Evolutionary conservation across 2,113 vertebrate genomes (phyloP), one percentile per base, ranked within the genome.

Genomic region (Antennarius striatus): DNA sequence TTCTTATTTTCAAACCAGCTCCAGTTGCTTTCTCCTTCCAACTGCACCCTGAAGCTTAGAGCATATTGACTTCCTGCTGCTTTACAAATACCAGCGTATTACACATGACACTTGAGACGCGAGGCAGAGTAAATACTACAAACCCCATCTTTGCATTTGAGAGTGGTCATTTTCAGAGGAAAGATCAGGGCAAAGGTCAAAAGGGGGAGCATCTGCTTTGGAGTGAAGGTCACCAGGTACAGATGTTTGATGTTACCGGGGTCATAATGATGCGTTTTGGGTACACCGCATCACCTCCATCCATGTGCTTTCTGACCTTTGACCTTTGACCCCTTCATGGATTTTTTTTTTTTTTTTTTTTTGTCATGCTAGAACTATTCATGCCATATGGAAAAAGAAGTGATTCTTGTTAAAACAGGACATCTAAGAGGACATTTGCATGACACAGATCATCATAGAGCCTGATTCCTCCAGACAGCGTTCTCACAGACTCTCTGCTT

Each of bases 161-260:
- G 66, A 75, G 63, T 55, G 83, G 79, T 79, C 84, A 54, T 66
- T 74, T 52, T 52, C 56, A 78, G 68, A 73, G 48, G 64, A 77
- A 53, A 68, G 58, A 22, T 53, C 58, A 3, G 84, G 86, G 84
- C 78, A 86, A 12, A 85, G 85, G 83, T 84, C 71, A 56, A 2
- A 2, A 7, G 63, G 67, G 22, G 48, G 69, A 88, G 77, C 85
- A 89, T 85, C 85, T 85, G 86, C 84, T 70, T 60, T 58, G 73
- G 77, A 85, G 16, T 61, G 77, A 83, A 83, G 85, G 84, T 84
- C 83, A 68, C 65, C 84, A 85, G 88, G 86, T 91, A 90, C 88
- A 91, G 88, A 91, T 91, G 90, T 89, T 87, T 17, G 49, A 82
- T 80, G 90, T 89, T 88, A 90, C 73, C 54, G 2, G 64, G 88